Conservation (phyloP, 35 echinoderm and acorn worm species). For the Heliocidaris tuberculata region DNA sequence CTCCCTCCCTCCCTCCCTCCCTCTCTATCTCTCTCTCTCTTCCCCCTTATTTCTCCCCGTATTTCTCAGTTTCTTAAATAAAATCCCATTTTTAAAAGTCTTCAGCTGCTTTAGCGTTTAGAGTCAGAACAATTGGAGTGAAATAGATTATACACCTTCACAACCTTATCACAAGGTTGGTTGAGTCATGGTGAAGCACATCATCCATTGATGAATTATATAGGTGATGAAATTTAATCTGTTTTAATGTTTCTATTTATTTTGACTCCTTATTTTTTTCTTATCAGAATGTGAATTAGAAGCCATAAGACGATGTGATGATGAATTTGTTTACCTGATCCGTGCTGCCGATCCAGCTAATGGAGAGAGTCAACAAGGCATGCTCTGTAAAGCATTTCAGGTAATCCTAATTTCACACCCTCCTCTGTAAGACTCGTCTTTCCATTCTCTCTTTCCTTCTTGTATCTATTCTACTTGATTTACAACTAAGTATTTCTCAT, state of each 20-base stretch:
- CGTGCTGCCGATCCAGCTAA: background rate
- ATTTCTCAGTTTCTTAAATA: no score
- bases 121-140: no score
- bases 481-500: no score
- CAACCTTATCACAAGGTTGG: no score
- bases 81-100: no score
- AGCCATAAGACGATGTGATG: background rate
- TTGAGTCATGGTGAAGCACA: no score
- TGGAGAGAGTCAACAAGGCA: slow-evolving; percentile 5
- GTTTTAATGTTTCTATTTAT: no score
- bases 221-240: background rate
- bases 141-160: no score
- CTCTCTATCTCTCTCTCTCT: no score
- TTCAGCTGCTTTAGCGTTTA: no score
- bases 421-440: background rate
- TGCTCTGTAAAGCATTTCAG: slow-evolving; percentile 32
- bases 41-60: no score
- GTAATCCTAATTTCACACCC: background rate
- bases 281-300: slow-evolving; percentile 26
- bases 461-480: background rate
- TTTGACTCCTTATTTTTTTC: background rate
- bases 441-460: background rate
- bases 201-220: background rate
- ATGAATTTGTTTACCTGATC: slow-evolving; percentile 31
- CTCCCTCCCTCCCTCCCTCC: no score